A percentile compares a stretch with the other conserved stretches of the same genome.
phyloP scores from a whole-genome alignment of 1,140 invertebrate genomes.

The Heliconius eleuchia region DNA sequence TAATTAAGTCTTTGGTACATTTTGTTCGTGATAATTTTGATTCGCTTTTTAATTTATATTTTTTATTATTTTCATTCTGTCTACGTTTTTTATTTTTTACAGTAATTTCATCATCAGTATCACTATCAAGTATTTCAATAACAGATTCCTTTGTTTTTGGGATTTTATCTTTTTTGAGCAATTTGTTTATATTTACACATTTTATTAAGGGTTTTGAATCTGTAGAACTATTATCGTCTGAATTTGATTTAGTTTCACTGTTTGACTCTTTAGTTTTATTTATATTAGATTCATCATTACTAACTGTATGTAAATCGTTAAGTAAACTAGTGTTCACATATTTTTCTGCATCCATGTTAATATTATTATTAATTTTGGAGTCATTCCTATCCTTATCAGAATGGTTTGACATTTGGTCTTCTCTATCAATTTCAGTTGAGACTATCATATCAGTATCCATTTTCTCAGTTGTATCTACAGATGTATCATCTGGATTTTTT shows the following conservation, averaged over 20 bases:
- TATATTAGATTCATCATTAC: background rate
- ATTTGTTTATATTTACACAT: constrained; percentile 67
- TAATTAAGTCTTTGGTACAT: background rate
- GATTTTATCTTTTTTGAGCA: constrained; percentile 55
- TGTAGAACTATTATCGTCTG: constrained; percentile 33
- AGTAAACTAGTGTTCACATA: background rate
- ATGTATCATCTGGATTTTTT: background rate
- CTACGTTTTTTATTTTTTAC: constrained; percentile 26
- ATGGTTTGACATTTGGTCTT: background rate
- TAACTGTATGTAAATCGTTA: background rate
- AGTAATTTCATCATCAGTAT: constrained; percentile 33
- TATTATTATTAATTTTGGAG: background rate
- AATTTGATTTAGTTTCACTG: background rate
- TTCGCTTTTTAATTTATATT: constrained; percentile 25
- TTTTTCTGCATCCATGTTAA: background rate
- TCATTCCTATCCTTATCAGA: background rate
- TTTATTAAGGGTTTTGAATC: constrained; percentile 56
- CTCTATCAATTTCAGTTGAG: background rate
- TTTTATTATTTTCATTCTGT: constrained; percentile 23
- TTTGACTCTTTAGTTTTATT: background rate
- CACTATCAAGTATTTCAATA: constrained; percentile 34
- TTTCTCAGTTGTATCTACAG: background rate
- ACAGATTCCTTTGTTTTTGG: constrained; percentile 36
- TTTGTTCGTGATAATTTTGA: constrained; percentile 20
- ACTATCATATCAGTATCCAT: background rate